Evolutionary conservation across 2,113 vertebrate species (phyloP).

Genomic region (Chamaetylas fuelleborni): DNA sequence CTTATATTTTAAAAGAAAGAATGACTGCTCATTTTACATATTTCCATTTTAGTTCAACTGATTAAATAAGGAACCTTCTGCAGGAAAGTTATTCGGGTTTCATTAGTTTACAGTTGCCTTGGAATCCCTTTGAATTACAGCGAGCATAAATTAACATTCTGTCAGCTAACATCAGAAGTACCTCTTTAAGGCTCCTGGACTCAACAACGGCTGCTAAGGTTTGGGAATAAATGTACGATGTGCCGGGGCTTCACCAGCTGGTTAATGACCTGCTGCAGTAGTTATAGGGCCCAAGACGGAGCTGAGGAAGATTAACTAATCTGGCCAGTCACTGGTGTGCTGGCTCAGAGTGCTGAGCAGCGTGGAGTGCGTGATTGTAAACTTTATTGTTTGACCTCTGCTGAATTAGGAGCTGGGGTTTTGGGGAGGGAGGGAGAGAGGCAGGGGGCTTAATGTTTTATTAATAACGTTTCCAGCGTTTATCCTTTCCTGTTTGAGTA

Average conservation of each 20-base stretch:
- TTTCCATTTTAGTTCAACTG: slow-evolving; percentile 57
- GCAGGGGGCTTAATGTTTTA: slow-evolving; percentile 13
- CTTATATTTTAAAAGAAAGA: neutral
- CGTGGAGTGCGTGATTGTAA: neutral
- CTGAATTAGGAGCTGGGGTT: slow-evolving; percentile 21
- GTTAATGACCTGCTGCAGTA: slow-evolving; percentile 60
- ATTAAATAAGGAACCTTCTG: slow-evolving; percentile 56
- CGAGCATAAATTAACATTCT: slow-evolving; percentile 69
- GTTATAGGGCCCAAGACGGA: slow-evolving; percentile 68
- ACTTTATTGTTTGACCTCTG: slow-evolving; percentile 38
- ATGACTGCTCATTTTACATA: slow-evolving; percentile 7
- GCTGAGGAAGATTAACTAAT: slow-evolving; percentile 58
- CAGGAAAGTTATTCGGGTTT: slow-evolving; percentile 63
- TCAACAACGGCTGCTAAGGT: slow-evolving; percentile 65
- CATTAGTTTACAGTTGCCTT: slow-evolving; percentile 71
- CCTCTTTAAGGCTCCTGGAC: slow-evolving; percentile 68
- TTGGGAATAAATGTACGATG: slow-evolving; percentile 73
- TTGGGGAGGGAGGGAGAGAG: neutral
- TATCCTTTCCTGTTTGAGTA: slow-evolving; percentile 47
- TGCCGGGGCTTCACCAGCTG: slow-evolving; percentile 62
- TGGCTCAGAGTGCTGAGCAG: neutral
- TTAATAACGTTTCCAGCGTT: slow-evolving; percentile 51
- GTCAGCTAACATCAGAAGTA: slow-evolving; percentile 71
- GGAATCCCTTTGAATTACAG: slow-evolving; percentile 74
- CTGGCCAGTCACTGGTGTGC: slow-evolving; percentile 26